phyloP scores from a whole-genome alignment of 2,888 invertebrate species.

The Tinea semifulvella region DNA sequence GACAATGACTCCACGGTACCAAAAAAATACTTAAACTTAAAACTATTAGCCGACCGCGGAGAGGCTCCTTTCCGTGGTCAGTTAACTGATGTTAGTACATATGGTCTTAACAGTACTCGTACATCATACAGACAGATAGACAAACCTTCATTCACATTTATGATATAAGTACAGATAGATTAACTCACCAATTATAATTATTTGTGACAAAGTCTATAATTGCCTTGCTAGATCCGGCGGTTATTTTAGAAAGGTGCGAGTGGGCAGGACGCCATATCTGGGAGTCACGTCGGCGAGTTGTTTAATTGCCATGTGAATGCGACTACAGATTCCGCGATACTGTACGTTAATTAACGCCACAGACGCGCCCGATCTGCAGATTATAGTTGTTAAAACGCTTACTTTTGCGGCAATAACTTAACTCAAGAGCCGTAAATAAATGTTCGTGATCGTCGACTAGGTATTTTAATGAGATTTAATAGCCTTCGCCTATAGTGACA shows the following conservation, averaged over 20 bases:
- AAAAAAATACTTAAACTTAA: too few relatives aligned
- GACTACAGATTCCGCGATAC: slow-evolving; percentile 43
- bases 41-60: too few relatives aligned
- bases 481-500: too few relatives aligned
- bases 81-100: too few relatives aligned
- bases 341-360: slow-evolving; percentile 43
- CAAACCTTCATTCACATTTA: too few relatives aligned
- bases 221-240: slow-evolving; percentile 17
- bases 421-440: slow-evolving; percentile 42
- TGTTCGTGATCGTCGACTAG: slow-evolving; percentile 49
- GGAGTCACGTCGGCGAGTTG: slow-evolving; percentile 21
- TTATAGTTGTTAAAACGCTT: slow-evolving; percentile 37
- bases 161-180: too few relatives aligned
- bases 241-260: slow-evolving; percentile 24
- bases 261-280: slow-evolving; percentile 21
- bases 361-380: slow-evolving; percentile 33
- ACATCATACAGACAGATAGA: too few relatives aligned
- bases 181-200: slow-evolving; percentile 14
- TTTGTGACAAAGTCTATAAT: slow-evolving; percentile 13
- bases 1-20: too few relatives aligned
- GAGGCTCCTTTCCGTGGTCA: too few relatives aligned
- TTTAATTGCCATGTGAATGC: slow-evolving; percentile 27
- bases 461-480: slow-evolving; percentile 58
- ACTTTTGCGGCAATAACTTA: slow-evolving; percentile 44
- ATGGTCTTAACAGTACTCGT: too few relatives aligned